Evolutionary conservation across 1,140 invertebrate species (phyloP).

Genomic region (Lucilia sericata): DNA sequence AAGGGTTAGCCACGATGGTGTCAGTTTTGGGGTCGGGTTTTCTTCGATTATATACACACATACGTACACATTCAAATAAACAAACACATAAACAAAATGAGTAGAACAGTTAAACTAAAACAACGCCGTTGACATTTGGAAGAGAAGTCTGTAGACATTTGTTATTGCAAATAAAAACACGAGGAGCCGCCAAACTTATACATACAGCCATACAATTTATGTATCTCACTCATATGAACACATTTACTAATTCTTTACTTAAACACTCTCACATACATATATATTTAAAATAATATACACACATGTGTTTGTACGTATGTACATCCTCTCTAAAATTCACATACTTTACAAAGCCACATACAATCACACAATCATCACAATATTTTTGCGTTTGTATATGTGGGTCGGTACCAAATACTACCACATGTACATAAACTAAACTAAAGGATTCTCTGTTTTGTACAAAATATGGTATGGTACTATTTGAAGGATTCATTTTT

Average conservation of each 20-base stretch:
- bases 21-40: constrained; percentile 66
- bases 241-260: neutral
- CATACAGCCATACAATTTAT: neutral
- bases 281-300: neutral
- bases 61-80: neutral
- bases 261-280: neutral
- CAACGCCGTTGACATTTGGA: constrained; percentile 1
- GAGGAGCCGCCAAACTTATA: neutral
- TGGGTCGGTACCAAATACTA: constrained; percentile 15
- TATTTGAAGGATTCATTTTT: no score
- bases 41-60: constrained; percentile 54
- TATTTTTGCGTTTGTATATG: constrained; percentile 30
- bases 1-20: constrained; percentile 68
- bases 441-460: no score
- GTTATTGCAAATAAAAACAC: constrained; percentile 27
- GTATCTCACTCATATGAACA: neutral
- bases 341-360: constrained; percentile 25
- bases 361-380: constrained; percentile 30
- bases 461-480: no score
- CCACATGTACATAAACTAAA: neutral
- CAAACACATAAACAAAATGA: neutral
- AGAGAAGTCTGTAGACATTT: constrained; percentile 15
- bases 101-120: neutral
- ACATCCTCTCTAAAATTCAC: constrained; percentile 15
- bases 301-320: neutral